Evolutionary conservation across 2,888 invertebrate species (phyloP).

Genomic region (Bursaphelenchus okinawaensis): DNA sequence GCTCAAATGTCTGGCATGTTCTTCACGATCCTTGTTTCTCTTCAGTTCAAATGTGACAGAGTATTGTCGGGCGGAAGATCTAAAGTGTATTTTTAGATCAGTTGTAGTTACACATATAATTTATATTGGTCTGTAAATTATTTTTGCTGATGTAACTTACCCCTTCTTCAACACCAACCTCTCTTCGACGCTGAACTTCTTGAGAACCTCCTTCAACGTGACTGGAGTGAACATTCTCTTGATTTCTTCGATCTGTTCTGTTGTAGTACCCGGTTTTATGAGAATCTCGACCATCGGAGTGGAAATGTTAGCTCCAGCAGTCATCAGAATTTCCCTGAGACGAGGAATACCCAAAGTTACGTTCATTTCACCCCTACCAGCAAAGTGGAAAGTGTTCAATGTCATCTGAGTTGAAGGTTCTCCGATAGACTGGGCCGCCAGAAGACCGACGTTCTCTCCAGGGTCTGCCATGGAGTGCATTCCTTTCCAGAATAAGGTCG

Average conservation of each 20-base stretch:
- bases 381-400: conserved; percentile 98
- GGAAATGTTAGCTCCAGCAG: conserved; percentile 76
- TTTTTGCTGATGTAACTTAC: background rate
- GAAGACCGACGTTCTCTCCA: conserved; percentile 89
- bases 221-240: conserved; percentile 67
- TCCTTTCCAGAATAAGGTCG: conserved; percentile 55
- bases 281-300: conserved; percentile 74
- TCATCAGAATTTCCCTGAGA: conserved; percentile 91
- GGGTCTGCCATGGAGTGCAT: conserved; percentile 72
- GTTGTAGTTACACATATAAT: background rate
- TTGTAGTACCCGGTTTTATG: conserved; percentile 12
- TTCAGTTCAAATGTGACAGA: conserved; percentile 60
- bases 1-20: conserved; percentile 68
- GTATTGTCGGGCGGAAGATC: conserved; percentile 39
- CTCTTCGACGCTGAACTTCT: conserved; percentile 44
- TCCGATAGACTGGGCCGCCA: conserved; percentile 95
- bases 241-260: conserved; percentile 61
- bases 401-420: conserved; percentile 99
- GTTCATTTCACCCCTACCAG: conserved; percentile 97
- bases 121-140: too few relatives aligned
- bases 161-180: conserved; percentile 23
- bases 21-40: conserved; percentile 70
- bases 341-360: conserved; percentile 98
- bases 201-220: conserved; percentile 67
- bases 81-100: conserved; percentile 4